Conservation (phyloP, 2,888 invertebrate species). For the Mamestra brassicae region DNA sequence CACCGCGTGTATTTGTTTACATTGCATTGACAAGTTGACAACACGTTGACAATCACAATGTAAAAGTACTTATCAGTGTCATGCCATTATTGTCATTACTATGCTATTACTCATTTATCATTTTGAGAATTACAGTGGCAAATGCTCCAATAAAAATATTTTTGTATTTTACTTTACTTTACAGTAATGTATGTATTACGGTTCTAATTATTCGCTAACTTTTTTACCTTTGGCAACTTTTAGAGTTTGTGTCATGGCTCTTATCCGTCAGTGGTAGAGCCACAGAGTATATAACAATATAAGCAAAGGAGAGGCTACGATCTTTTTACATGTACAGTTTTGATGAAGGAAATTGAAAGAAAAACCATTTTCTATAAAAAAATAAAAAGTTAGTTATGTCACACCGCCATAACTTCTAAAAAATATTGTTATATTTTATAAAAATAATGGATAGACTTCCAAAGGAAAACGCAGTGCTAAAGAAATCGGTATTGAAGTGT, state of each 20-base stretch:
- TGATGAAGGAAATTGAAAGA: conserved; percentile 15
- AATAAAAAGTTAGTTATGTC: conserved; percentile 56
- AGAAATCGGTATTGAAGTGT: conserved; percentile 57
- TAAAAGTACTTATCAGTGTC: background rate
- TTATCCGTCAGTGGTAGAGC: background rate
- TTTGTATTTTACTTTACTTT: background rate
- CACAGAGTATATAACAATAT: conserved; percentile 1
- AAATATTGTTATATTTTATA: conserved; percentile 49
- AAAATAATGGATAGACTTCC: conserved; percentile 61
- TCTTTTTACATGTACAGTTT: conserved; percentile 8
- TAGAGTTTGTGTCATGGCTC: no score
- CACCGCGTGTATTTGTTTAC: conserved; percentile 29
- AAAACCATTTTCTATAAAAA: conserved; percentile 55
- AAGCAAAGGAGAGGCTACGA: background rate
- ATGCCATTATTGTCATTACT: background rate
- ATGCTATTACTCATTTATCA: no score
- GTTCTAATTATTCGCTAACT: background rate
- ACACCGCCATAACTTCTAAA: conserved; percentile 48
- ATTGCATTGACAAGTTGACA: conserved; percentile 1
- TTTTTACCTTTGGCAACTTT: background rate
- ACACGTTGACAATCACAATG: background rate
- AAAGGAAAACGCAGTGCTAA: conserved; percentile 54
- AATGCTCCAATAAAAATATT: background rate
- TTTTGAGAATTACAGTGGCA: background rate
- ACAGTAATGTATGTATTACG: rapidly evolving